phyloP scores from a whole-genome alignment of 2,113 vertebrate genomes.

The Saguinus midas region DNA sequence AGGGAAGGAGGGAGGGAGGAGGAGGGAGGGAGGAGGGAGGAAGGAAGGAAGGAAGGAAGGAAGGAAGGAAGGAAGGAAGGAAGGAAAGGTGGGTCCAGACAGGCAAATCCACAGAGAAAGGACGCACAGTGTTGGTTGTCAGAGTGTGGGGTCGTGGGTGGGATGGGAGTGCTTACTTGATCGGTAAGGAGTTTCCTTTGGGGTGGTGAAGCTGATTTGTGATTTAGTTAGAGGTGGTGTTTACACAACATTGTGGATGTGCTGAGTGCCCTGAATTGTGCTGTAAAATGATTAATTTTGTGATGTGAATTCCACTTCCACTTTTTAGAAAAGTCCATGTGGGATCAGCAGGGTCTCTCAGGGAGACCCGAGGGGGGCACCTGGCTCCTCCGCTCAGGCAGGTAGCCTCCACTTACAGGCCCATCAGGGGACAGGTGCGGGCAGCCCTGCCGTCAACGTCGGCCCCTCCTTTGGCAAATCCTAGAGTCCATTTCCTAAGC shows the following conservation, averaged over 20 bases:
- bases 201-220: too few relatives aligned
- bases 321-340: accelerated
- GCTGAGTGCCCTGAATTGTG: accelerated
- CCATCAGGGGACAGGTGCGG: not conserved
- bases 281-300: not conserved
- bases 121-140: accelerated
- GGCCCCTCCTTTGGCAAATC: accelerated
- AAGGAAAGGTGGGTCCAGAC: not conserved
- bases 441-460: accelerated
- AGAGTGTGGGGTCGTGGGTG: not conserved
- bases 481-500: accelerated
- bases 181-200: not conserved
- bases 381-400: accelerated
- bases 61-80: too few relatives aligned
- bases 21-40: too few relatives aligned
- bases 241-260: accelerated
- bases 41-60: too few relatives aligned
- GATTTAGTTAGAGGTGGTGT: too few relatives aligned
- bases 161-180: accelerated
- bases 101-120: accelerated
- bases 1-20: too few relatives aligned
- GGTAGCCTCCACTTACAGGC: accelerated
- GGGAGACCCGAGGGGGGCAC: accelerated
- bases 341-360: not conserved
- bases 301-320: not conserved